Evolutionary conservation across 2,797 vertebrate genomes (phyloP), one percentile per base, ranked within the genome.

Genomic region (Hyperoplus lanceolatus): DNA sequence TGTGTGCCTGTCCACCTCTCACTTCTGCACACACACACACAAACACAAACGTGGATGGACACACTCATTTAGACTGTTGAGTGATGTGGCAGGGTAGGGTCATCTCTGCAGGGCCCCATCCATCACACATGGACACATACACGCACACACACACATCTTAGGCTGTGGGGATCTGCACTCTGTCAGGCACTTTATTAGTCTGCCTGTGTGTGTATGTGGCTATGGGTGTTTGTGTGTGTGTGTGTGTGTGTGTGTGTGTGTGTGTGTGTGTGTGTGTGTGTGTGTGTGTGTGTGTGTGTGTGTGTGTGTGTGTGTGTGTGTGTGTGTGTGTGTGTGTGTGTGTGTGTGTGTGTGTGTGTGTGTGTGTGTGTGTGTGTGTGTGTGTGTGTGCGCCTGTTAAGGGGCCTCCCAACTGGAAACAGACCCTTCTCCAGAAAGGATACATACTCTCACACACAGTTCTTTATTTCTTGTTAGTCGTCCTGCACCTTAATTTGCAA

Each of bases 101-200:
- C 85, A 81, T 92, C 89, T 92, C 87, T 82, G 82, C 89, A 90
- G 82, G 89, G 65, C 84, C 83, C 90, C 91, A 94, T 95, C 93
- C 88, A 94, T 94, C 92, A 92, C 79, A 81, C 67, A 42, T 41
- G 54, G 16, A 2, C 42, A 43, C 49, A 55, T 66, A 50, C 58
- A 54, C 73, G 74, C 48, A 62, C 59, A 70, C 45, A 67, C 55
- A 77, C 43, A 16, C 45, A 87, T 77, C 7, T 59, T 65, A 81
- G 82, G 75, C 85, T 75, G 82, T 69, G 82, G 64, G 87, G 87
- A 87, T 91, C 93, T 95, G 94, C 87, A 89, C 84, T 93, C 83
- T 89, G 85, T 95, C 94, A 95, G 80, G 18, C 63, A 43, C 86
- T 94, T 94, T 94, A 95, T 94, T 93, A 89, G 93, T 88, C 84